Base-by-base conservation (phyloP, 1,140 invertebrate genomes). In the Pogonomyrmex californicus region DNA sequence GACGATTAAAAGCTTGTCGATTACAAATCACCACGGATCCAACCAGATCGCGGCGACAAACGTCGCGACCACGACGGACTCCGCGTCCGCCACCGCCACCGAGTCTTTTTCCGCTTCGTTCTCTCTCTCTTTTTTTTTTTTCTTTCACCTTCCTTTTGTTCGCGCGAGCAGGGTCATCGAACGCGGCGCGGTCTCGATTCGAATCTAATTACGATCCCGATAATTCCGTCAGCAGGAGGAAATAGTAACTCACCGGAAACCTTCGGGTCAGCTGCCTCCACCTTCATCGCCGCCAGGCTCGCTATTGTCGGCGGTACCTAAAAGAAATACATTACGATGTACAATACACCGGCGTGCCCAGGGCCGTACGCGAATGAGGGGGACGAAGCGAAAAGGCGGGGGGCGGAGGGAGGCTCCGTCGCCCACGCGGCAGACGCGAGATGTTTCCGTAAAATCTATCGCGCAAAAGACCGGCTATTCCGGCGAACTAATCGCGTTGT, bases 231-330 rank as follows among this genome's bases (percentile, higher is more conserved):
- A 89, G 85, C 87, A 93, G 88, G 91, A 93, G 91, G 92, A 93
- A 93, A 93, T 92, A 91, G 91, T 91, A 92, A 95, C 95, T 95
- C 92, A 95, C 95, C 95, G 92, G 95, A 95, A 93, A 95, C 94
- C 92, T 95, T 95, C 89, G 94, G 94, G 92, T 95, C 95, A 92
- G 94, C 92, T 92, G 92, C 91, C 81, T 95, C 94, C 90, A 95
- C 94, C 90, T 94, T 95, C 93, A 95, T 95, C 79, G 94, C 93
- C 88, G 94, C 93, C 86, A 95, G 91, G 91, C 94, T 95, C 70
- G 94, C 94, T 92, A 95, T 95, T 91, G 94, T 93, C 90, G 94
- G 92, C 81, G 93, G 94, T 90, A 93, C 93, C 94, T 95, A 91
- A 92, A 93, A 94, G 91, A 92, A 93, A 93, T 87, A 91, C 87